Base-by-base conservation (phyloP, 2,113 vertebrate species). In the Clarias macrocephalus region DNA sequence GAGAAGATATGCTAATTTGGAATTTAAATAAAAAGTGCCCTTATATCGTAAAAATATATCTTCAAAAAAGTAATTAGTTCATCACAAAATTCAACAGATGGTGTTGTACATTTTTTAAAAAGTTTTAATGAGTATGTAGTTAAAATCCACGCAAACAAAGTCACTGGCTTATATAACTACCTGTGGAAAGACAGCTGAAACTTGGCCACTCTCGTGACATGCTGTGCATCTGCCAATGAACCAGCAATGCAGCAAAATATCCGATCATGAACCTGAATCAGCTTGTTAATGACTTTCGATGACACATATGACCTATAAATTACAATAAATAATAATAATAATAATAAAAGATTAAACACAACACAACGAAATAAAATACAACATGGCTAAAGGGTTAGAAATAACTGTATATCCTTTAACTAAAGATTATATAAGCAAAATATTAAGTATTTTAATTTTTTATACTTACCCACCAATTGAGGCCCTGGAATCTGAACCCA, bases 401-500 rank as follows among this genome's bases (percentile, higher is more conserved):
- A 12, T 83, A 18, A 66, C 21, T 48, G 25, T 8, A 82, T 11
- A 52, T 1, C 54, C 9, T 9, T 11, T 28, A 42, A 28, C 21
- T 83, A 11, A 19, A 57, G 2, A 52, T 30, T 54, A 68, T 16
- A 66, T 65, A 11, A 63, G 5, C 0, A 42, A 42, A 5, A 57
- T 57, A 56, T 25, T 56, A 28, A 28, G 11, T 11, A n/a, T 0
- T 73, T 5, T 59, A 59, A 3, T 68, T 18, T 5, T 86, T 8
- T 73, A 86, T 88, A 65, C 96, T 96, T 88, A 97, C 96, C 96
- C 97, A 72, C 96, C 96, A 0, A 95, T 88, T 1, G 97, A 97
- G 9, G 97, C 97, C 19, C 97, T 93, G 52, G 97, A 97, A 77
- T 98, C 97, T 0, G 96, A 97, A 0, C 96, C 96, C 77, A 98